These are phyloP conservation scores for Danionella cerebrum DNA, from an alignment of 2,113 vertebrate genomes.

Conservation along the genomic window DNA sequence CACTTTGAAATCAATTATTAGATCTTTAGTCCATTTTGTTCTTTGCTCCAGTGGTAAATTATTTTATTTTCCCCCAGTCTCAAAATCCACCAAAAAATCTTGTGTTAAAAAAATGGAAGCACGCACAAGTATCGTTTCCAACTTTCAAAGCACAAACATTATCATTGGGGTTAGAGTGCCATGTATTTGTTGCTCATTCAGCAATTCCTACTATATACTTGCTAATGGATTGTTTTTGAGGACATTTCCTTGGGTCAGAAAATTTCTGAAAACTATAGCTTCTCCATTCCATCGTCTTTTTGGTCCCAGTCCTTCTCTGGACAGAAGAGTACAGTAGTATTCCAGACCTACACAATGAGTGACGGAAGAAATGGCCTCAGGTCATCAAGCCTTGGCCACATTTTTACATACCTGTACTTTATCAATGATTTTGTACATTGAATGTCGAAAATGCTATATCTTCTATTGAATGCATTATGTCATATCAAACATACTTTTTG, in stretches of 20 bases:
- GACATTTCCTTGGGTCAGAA: conserved; percentile 9
- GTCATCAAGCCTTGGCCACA: conserved; percentile 48
- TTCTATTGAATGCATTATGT: conserved; percentile 78
- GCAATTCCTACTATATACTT: not conserved
- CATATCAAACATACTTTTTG: conserved; percentile 77
- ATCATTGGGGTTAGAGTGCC: not conserved
- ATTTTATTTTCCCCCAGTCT: no score
- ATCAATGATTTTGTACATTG: conserved; percentile 70
- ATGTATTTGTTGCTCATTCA: not conserved
- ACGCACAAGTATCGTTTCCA: not conserved
- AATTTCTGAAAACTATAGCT: not conserved
- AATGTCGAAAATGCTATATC: conserved; percentile 74
- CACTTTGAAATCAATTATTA: no score
- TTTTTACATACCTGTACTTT: conserved; percentile 67
- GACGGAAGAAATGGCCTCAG: conserved; percentile 36
- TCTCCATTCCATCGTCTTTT: not conserved
- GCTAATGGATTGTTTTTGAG: not conserved
- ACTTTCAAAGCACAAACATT: conserved; percentile 6
- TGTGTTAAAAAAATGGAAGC: not conserved
- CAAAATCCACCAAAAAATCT: no score
- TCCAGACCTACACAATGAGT: not conserved
- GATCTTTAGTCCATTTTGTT: no score
- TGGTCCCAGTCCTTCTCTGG: not conserved
- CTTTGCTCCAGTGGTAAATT: no score
- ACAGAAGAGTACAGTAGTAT: conserved; percentile 8